phyloP scores from a whole-genome alignment of 2,888 invertebrate genomes.

The Platypus cylindrus region DNA sequence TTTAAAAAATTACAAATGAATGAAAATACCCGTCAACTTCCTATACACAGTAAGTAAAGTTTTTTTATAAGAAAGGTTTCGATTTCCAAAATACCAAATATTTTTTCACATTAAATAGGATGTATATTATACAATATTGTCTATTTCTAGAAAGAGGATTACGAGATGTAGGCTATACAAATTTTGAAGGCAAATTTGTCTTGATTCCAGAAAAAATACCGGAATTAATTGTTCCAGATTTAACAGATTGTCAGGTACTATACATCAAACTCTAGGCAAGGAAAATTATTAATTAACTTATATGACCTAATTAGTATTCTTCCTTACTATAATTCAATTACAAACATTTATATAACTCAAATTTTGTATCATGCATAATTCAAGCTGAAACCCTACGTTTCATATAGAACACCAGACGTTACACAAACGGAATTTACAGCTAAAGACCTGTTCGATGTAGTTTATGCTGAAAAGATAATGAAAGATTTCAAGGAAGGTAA shows the following conservation, averaged over 20 bases:
- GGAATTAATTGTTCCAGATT: conserved; percentile 82
- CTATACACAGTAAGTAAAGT: conserved; percentile 46
- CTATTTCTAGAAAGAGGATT: conserved; percentile 50
- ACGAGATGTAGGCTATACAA: conserved; percentile 46
- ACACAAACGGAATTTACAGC: conserved; percentile 72
- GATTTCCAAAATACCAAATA: no score
- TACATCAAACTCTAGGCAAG: no score
- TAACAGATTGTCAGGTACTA: conserved; percentile 58
- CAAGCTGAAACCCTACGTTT: conserved; percentile 85
- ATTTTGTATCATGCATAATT: no score
- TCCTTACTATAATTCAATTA: no score
- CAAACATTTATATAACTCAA: no score
- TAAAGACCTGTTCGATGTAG: conserved; percentile 65
- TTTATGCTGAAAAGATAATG: conserved; percentile 68
- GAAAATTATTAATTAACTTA: no score
- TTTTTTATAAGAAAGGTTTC: no score
- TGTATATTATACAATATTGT: no score
- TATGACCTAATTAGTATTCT: no score
- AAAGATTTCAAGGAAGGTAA: conserved; percentile 61
- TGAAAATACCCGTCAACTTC: conserved; percentile 49
- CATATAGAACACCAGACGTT: conserved; percentile 67
- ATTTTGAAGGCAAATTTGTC: conserved; percentile 45
- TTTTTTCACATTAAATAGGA: no score
- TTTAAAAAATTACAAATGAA: conserved; percentile 48
- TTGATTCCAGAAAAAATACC: conserved; percentile 80